These are phyloP conservation scores for Cotesia vestalis DNA, from an alignment of 1,140 invertebrate species.

Conservation along the genomic window DNA sequence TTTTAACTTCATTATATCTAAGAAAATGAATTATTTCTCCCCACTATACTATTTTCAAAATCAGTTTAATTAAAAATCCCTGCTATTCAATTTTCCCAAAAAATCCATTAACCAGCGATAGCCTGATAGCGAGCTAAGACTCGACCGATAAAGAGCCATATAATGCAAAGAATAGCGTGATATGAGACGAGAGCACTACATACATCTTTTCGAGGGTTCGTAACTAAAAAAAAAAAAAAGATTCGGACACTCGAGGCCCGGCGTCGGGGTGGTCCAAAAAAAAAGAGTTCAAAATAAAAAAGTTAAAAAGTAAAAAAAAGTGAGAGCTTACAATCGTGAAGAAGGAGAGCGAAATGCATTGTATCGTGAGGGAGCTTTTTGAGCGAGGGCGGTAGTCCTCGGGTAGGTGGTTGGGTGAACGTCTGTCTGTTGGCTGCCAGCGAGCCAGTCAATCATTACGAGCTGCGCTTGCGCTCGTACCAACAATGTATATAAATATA, in stretches of 20 bases:
- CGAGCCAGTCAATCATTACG: conserved; percentile 68
- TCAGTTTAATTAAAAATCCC: too few species aligned
- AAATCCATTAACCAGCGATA: background rate
- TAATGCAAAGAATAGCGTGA: background rate
- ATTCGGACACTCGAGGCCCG: conserved; percentile 16
- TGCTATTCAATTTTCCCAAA: too few species aligned
- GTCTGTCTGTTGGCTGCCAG: conserved; percentile 68
- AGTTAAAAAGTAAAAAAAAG: background rate
- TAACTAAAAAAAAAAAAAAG: conserved; percentile 9
- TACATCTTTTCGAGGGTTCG: too few species aligned
- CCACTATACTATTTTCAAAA: too few species aligned
- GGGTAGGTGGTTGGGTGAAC: conserved; percentile 50
- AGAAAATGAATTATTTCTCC: too few species aligned
- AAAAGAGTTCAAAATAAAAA: background rate
- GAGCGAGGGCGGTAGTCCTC: conserved; percentile 20
- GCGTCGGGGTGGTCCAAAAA: background rate
- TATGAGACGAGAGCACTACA: background rate
- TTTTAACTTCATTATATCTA: too few species aligned
- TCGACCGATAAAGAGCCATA: background rate
- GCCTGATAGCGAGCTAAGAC: background rate
- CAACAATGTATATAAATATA: conserved; percentile 40
- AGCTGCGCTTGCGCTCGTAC: conserved; percentile 58
- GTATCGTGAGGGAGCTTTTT: conserved; percentile 27
- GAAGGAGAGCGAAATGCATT: conserved; percentile 13
- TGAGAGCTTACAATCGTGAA: background rate